Evolutionary conservation across 2,888 invertebrate species (phyloP), one percentile per base, ranked within the genome.

Genomic region (Crematogaster levior): DNA sequence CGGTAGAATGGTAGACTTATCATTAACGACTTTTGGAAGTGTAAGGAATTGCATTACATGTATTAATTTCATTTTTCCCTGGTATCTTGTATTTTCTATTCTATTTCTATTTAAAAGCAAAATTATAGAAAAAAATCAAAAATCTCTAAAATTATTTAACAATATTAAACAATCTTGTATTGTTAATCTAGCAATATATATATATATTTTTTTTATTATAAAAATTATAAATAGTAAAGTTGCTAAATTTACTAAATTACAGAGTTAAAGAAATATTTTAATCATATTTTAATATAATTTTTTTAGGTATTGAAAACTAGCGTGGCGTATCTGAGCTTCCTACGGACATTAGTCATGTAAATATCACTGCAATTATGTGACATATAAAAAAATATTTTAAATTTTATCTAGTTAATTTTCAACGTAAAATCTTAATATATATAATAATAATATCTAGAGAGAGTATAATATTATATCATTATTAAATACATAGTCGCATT

Each of bases 1-100:
- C n/a, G 92, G 92, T 18, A 89, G 86, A 79, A 85, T 93, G 84
- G 85, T 84, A 9, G 87, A 90, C 40, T 72, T 93, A 37, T 91
- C 93, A 3, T 81, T 92, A 51, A 82, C 70, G 6, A 90, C 89
- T 53, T 93, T 93, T 81, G 89, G 81, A 56, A 77, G 9, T 30
- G 88, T 89, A 24, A 84, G 85, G 34, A 10, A 34, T 61, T 12
- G 21, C 34, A 18, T 18, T 18, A 40, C 1, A 10, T n/a, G 30
- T 34, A 34, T 37, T 34, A 34, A 40, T 40, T 9, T 43, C 0
- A 63, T 9, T 21, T n/a, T 53, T 37, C 18, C 1, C 3, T 15
- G 30, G 0, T 9, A 30, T 21, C 5, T 15, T 56, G 1, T 15
- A 21, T 6, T 1, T 65, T 37, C 21, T 18, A 58, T 27, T 58